Percentiles rank a stretch among this genome's conserved stretches.
phyloP scores from a whole-genome alignment of 1,140 invertebrate species.

The Parapsyche elsis region DNA sequence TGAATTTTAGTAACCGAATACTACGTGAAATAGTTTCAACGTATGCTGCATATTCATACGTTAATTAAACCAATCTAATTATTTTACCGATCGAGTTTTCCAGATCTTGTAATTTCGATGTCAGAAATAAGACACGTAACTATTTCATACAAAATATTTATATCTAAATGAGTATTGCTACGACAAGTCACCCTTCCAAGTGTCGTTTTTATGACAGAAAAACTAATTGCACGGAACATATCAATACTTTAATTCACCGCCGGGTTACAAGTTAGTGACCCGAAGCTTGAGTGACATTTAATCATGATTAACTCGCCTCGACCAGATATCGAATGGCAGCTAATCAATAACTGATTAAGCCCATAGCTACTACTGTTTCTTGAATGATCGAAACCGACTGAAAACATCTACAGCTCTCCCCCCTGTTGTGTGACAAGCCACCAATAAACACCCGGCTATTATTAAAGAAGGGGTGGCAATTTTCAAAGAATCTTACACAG shows the following conservation, averaged over 20 bases:
- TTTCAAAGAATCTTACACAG: not conserved
- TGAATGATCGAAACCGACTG: not conserved
- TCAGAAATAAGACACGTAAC: too few species aligned
- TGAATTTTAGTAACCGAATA: too few species aligned
- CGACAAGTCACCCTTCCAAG: not conserved
- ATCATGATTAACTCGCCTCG: conserved; percentile 19
- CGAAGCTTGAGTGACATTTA: conserved; percentile 5
- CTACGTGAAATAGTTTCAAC: too few species aligned
- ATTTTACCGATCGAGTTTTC: too few species aligned
- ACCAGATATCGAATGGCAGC: conserved; percentile 17
- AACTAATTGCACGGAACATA: not conserved
- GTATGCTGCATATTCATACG: too few species aligned
- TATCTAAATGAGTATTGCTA: not conserved
- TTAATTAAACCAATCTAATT: too few species aligned
- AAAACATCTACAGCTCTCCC: too few species aligned
- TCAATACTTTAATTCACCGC: conserved; percentile 1
- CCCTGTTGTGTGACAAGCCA: too few species aligned
- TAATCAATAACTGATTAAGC: conserved; percentile 23
- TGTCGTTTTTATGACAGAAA: not conserved
- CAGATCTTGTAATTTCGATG: too few species aligned
- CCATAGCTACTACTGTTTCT: not conserved
- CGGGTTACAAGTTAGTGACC: not conserved
- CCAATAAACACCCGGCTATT: not conserved
- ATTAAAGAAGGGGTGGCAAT: not conserved
- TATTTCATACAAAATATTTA: too few species aligned